phyloP scores from a whole-genome alignment of 2,113 vertebrate genomes.

The Diglossa brunneiventris region DNA sequence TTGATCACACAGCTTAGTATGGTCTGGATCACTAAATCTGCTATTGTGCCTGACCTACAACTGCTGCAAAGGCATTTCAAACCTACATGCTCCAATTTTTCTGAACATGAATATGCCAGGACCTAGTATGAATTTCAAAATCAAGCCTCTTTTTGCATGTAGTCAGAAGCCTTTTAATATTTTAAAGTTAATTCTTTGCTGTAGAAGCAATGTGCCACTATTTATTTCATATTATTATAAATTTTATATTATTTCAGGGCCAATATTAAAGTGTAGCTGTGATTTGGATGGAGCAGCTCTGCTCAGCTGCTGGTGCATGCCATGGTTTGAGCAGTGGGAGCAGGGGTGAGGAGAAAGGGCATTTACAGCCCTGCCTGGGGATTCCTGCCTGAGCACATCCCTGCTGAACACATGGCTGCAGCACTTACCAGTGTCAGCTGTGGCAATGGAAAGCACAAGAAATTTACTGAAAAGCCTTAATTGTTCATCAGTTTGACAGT shows the following conservation, averaged over 20 bases:
- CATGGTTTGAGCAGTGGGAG: not conserved
- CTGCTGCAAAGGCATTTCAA: slow-evolving; percentile 4
- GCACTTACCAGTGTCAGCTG: not conserved
- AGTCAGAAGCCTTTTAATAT: not conserved
- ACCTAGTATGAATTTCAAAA: slow-evolving; percentile 18
- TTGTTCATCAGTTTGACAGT: not conserved
- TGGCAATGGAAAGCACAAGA: not conserved
- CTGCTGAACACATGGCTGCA: rapidly evolving
- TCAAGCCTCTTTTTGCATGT: not conserved
- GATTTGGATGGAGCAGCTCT: not conserved
- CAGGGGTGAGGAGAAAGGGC: not conserved
- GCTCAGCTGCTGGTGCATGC: not conserved
- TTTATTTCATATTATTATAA: too few species aligned
- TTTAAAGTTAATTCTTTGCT: not conserved
- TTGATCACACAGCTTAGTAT: not conserved
- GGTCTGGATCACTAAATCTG: not conserved
- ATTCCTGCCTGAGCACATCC: not conserved
- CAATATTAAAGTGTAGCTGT: not conserved
- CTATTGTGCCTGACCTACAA: not conserved
- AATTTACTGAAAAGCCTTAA: not conserved
- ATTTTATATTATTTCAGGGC: not conserved
- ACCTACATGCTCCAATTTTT: not conserved
- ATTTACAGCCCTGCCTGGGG: rapidly evolving
- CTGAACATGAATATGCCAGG: not conserved
- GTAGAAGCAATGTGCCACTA: not conserved